Base-by-base conservation (phyloP, 2,113 vertebrate species). In the Corydoras maculifer region DNA sequence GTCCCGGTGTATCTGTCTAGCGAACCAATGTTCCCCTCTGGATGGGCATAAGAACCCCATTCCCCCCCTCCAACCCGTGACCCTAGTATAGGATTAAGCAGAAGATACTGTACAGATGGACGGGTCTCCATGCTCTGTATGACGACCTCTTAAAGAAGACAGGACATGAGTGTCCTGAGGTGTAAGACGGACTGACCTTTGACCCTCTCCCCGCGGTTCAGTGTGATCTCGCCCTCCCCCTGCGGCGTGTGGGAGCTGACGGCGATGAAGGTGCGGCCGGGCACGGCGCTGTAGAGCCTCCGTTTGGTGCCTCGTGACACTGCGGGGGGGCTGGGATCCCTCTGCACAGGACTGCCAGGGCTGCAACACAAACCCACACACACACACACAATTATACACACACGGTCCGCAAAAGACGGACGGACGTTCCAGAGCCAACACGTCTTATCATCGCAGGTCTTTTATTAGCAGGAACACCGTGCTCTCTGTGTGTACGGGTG, bases 251-350 rank as follows among this genome's bases (percentile, higher is more conserved):
- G 90, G 79, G 93, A 92, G 69, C 92, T 92, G 53, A 94, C 92
- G 62, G 91, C 94, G 78, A 96, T 95, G 91, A 96, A 97, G 82
- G 91, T 93, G 77, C 94, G 90, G 14, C 94, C 94, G 3, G 94
- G 94, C 9, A 95, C 94, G 0, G 94, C 94, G 68, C 94, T 95
- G 90, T 97, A 96, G 78, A 96, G 91, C 84, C 94, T 91, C 85
- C 91, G 91, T 87, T 94, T 96, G 82, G 92, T 90, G 83, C 91
- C 90, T 81, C 92, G 91, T 13, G 91, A 90, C 53, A 86, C 87
- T 6, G 83, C 81, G 66, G 88, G 90, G 15, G 91, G 87, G 74
- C 88, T 92, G 73, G 81, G 81, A 72, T 91, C 90, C 70, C 83
- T 82, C 18, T 85, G 87, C 7, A 86, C 88, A 7, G 84, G 87